Evolutionary conservation across 2,797 vertebrate genomes (phyloP), one percentile per base, ranked within the genome.

Genomic region (Urocyon cinereoargenteus): DNA sequence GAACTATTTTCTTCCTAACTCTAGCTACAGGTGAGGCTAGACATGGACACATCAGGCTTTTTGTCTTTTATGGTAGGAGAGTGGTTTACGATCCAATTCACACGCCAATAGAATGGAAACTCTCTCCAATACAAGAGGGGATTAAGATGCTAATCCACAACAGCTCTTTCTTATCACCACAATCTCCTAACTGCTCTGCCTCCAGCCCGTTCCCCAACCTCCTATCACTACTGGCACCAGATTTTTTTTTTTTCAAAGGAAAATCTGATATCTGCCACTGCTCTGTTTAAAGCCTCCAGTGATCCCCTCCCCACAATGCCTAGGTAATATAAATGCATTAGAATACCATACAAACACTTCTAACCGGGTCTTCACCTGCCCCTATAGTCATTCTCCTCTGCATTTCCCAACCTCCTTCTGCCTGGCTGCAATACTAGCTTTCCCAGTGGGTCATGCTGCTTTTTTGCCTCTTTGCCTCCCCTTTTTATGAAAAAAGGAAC

Each of bases 201-300:
- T 31, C 6, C 14, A 59, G 36, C 8, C 16, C 59, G 40, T 13
- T 84, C 18, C n/a, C 81, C 26, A 75, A 26, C 12, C 45, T 64
- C n/a, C 21, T 59, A 10, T 73, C 59, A 9, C 22, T 31, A 6
- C 45, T 64, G 21, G 10, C 61, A 91, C 40, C 59, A 24, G 34
- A 59, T 4, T 34, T 86, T 57, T 90, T 45, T 45, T n/a, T 94
- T 93, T 91, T n/a, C 90, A 90, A 87, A 87, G 18, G 28, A 72
- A 91, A 94, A 77, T 84, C 16, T 57, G 40, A 73, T 68, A 77
- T 85, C 91, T 95, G 11, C 31, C 22, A 34, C 16, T 70, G 26
- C 5, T 82, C 11, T 72, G 36, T 81, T 78, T 86, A 77, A 90
- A 90, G 18, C 14, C 40, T 84, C 61, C 55, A 70, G 2, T 7